Percentiles rank a stretch among this genome's conserved stretches.
Evolutionary conservation across 2,113 vertebrate genomes (phyloP).

Genomic region (Scopus umbretta): DNA sequence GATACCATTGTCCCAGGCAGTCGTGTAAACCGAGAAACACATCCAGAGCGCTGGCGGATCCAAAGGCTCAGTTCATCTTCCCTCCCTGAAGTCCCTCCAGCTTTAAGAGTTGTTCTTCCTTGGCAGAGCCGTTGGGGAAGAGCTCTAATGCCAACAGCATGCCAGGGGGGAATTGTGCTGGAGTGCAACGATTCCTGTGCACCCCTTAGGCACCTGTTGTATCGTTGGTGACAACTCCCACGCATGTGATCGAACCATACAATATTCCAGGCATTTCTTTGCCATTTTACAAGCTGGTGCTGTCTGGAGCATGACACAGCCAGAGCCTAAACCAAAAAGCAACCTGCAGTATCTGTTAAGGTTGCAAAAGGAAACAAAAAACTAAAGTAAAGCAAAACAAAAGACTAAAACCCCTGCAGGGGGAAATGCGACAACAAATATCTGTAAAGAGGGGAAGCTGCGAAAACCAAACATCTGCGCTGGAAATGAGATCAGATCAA

Average conservation of each 20-base stretch:
- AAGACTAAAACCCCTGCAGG: neutral
- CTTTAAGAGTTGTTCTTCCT: neutral
- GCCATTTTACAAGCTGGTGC: neutral
- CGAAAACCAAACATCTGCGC: neutral
- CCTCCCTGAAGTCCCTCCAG: neutral
- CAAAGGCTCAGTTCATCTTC: neutral
- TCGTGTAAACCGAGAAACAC: neutral
- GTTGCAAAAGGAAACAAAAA: neutral
- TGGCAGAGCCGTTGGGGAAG: neutral
- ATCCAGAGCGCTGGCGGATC: neutral
- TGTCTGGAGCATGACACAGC: neutral
- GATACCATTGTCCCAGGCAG: neutral
- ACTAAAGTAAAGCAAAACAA: neutral
- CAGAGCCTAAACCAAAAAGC: neutral
- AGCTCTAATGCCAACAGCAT: neutral
- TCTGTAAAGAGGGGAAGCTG: neutral
- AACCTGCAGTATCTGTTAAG: neutral
- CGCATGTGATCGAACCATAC: neutral
- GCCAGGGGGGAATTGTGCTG: neutral
- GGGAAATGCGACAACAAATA: neutral
- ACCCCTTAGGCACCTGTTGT: neutral
- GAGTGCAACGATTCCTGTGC: neutral
- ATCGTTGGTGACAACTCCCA: neutral
- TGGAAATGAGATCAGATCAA: conserved; percentile 27
- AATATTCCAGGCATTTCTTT: neutral